Percentiles rank a stretch among this genome's conserved stretches.
These are phyloP conservation scores for Picathartes gymnocephalus DNA, from an alignment of 2,113 vertebrate genomes.

Conservation along the genomic window DNA sequence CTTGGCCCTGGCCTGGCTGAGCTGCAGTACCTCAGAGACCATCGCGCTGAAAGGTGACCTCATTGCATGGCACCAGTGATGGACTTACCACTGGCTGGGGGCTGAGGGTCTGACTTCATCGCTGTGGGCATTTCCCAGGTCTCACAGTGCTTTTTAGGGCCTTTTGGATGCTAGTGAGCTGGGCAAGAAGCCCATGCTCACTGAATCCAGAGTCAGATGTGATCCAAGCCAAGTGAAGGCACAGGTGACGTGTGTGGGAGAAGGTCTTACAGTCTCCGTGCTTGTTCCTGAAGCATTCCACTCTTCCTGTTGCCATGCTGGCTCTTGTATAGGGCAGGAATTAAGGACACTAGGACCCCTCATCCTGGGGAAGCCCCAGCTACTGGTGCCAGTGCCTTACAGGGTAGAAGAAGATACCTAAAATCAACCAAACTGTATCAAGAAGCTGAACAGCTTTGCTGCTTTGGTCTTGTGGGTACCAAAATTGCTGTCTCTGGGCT, in stretches of 20 bases:
- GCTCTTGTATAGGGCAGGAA: not conserved
- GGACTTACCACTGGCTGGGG: not conserved
- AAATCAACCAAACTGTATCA: fast-evolving
- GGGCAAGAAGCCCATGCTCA: not conserved
- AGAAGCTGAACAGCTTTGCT: not conserved
- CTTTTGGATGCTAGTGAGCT: not conserved
- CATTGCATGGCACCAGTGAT: not conserved
- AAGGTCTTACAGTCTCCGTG: not conserved
- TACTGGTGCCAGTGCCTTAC: not conserved
- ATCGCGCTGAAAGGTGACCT: not conserved
- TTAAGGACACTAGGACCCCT: not conserved
- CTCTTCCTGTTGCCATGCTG: not conserved
- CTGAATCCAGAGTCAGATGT: not conserved
- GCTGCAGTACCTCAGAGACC: not conserved
- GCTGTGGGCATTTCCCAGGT: not conserved
- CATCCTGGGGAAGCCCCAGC: not conserved
- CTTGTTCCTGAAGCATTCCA: not conserved
- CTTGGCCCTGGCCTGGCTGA: not conserved
- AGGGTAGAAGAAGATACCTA: not conserved
- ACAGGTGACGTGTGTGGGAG: not conserved
- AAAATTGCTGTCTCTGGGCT: not conserved
- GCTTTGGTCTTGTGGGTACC: not conserved
- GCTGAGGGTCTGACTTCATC: constrained; percentile 14
- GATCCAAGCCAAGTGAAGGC: not conserved
- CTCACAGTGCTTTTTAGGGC: not conserved